phyloP scores from a whole-genome alignment of 2,113 vertebrate genomes.

The Xenus cinereus region DNA sequence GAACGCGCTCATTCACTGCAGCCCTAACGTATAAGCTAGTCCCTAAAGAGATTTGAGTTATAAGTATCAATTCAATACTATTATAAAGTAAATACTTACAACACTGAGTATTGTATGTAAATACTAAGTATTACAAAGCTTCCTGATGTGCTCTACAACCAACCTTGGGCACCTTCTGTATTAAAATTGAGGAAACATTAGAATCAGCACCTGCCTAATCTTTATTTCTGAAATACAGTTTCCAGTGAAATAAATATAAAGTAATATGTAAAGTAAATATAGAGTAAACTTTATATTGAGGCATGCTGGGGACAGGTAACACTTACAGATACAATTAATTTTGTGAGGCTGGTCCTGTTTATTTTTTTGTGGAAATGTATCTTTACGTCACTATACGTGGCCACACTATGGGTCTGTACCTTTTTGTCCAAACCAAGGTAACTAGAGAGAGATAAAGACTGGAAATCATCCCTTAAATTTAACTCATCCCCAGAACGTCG shows the following conservation, averaged over 20 bases:
- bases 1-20: fast-evolving
- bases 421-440: background rate
- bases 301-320: background rate
- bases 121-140: background rate
- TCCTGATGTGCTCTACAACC: background rate
- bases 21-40: background rate
- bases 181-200: background rate
- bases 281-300: background rate
- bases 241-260: no score
- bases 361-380: background rate
- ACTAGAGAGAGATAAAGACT: background rate
- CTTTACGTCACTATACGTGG: background rate
- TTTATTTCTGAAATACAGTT: background rate
- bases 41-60: background rate
- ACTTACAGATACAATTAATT: background rate
- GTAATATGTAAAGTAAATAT: no score
- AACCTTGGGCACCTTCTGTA: background rate
- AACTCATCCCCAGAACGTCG: background rate
- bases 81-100: background rate
- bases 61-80: background rate
- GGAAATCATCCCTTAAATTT: background rate
- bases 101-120: background rate
- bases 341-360: background rate
- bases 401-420: background rate
- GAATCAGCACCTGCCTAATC: background rate